Evolutionary conservation across 2,888 invertebrate genomes (phyloP).

Genomic region (Melitaea athalia): DNA sequence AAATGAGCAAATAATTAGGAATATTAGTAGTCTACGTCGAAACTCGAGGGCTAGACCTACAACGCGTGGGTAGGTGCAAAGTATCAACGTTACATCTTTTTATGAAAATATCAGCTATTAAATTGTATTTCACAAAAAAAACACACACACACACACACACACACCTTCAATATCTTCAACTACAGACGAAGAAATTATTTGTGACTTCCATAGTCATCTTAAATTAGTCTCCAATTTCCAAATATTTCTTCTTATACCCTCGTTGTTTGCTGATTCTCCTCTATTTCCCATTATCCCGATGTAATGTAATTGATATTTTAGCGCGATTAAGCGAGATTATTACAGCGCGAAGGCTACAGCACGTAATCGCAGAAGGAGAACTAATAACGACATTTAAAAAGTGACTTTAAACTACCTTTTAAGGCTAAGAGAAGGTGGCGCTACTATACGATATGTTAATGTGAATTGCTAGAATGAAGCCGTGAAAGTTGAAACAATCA

Average conservation of each 20-base stretch:
- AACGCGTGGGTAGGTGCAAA: not conserved
- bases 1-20: not conserved
- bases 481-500: too few relatives aligned
- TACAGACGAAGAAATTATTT: not conserved
- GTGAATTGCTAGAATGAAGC: too few relatives aligned
- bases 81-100: not conserved
- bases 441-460: too few relatives aligned
- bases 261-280: not conserved
- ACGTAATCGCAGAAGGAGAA: slow-evolving; percentile 1
- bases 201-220: not conserved
- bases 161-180: not conserved
- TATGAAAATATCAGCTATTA: not conserved
- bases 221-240: not conserved
- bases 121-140: not conserved
- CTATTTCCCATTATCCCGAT: slow-evolving; percentile 1
- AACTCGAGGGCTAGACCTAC: not conserved
- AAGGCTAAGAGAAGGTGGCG: too few relatives aligned
- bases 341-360: slow-evolving; percentile 5
- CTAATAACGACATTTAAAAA: not conserved
- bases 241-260: not conserved
- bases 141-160: too few relatives aligned
- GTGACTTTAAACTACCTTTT: too few relatives aligned
- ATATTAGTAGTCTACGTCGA: not conserved
- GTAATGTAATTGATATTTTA: not conserved
- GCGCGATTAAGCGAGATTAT: too few relatives aligned